Conservation (phyloP, 2,888 invertebrate genomes). For the Dynastes grantii region DNA sequence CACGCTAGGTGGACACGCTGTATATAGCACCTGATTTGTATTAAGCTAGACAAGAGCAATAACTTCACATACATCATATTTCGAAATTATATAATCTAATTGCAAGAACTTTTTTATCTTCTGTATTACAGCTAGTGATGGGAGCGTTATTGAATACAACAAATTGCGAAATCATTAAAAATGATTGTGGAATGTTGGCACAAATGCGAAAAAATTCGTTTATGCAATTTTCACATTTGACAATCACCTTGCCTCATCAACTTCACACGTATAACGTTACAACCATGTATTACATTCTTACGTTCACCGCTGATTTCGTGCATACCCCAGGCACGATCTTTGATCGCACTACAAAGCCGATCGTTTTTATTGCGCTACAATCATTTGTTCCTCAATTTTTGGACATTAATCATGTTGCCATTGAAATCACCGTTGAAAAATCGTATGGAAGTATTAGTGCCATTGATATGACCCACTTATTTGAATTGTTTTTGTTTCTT, state of each 20-base stretch:
- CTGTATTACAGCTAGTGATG: no score
- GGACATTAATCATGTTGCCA: constrained; percentile 18
- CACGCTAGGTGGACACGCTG: no score
- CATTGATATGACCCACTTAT: constrained; percentile 11
- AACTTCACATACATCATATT: no score
- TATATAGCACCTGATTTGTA: no score
- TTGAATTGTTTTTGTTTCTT: neutral
- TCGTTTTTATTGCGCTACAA: constrained; percentile 1
- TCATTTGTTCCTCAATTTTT: constrained; percentile 30
- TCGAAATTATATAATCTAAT: no score
- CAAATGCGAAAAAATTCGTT: neutral
- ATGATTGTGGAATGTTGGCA: no score
- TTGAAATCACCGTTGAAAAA: neutral
- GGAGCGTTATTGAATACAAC: no score
- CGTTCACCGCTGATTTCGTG: constrained; percentile 25
- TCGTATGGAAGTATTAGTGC: neutral
- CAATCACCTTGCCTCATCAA: constrained; percentile 35
- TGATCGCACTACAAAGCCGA: neutral
- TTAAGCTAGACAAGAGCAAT: no score
- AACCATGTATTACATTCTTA: constrained; percentile 29
- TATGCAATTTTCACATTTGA: constrained; percentile 31
- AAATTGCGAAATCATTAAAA: no score
- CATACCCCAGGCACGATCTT: constrained; percentile 2
- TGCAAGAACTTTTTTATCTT: no score
- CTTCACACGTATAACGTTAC: constrained; percentile 2